Evolutionary conservation across 1,140 invertebrate genomes (phyloP).

Genomic region (Hesperophylax magnus): DNA sequence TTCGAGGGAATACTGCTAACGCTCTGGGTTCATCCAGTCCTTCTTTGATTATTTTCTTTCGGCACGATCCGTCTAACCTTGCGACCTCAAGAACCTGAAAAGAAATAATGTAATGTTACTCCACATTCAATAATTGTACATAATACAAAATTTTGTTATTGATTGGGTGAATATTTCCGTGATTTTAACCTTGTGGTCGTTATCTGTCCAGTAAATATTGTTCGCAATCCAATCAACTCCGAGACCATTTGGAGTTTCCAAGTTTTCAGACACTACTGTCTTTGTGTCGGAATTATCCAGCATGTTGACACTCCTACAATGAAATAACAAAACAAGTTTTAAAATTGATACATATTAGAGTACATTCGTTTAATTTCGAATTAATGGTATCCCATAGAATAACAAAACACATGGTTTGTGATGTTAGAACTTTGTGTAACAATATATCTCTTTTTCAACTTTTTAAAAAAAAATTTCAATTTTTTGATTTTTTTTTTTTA

Average conservation of each 20-base stretch:
- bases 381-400: too few relatives aligned
- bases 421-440: too few relatives aligned
- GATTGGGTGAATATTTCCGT: not conserved
- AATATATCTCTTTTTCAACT: too few relatives aligned
- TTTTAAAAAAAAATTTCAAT: too few relatives aligned
- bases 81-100: slow-evolving; percentile 82
- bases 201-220: slow-evolving; percentile 94
- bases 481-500: too few relatives aligned
- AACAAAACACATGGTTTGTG: too few relatives aligned
- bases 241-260: slow-evolving; percentile 82
- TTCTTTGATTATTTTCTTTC: slow-evolving; percentile 79
- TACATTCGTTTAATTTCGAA: too few relatives aligned
- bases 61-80: slow-evolving; percentile 82
- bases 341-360: too few relatives aligned
- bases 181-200: slow-evolving; percentile 74
- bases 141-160: not conserved
- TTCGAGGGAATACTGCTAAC: slow-evolving; percentile 82
- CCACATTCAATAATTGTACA: not conserved
- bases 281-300: slow-evolving; percentile 75
- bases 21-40: slow-evolving; percentile 83
- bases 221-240: slow-evolving; percentile 91
- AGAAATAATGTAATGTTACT: not conserved
- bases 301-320: slow-evolving; percentile 77
- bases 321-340: slow-evolving; percentile 15
- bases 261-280: slow-evolving; percentile 72